Base-by-base conservation (phyloP, 2,888 invertebrate species). In the Leucozona laternaria region DNA sequence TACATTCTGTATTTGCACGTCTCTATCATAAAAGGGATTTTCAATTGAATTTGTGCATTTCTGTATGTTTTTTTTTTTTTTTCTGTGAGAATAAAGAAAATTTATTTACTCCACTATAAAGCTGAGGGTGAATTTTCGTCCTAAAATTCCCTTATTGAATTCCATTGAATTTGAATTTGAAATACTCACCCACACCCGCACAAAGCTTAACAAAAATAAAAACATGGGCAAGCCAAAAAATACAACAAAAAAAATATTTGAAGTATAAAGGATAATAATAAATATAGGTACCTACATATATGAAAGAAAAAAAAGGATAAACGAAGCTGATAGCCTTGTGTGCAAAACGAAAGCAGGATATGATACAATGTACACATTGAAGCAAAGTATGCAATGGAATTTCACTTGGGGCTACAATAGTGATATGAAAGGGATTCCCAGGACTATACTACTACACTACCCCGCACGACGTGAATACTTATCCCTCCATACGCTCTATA, bases 361-460 rank as follows among this genome's bases (percentile, higher is more conserved):
- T 70, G 73, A 73, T 60, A 70, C 66, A 83, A 83, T 73, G 34
- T 40, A 57, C 64, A 83, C 48, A 73, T 55, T 75, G 53, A 60
- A 57, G 75, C 37, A 50, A 62, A 75, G 64, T 57, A 75, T 83
- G 79, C 73, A 79, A 79, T 79, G 60, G 79, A 84, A 84, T 70
- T 75, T 79, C 70, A 75, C 83, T 79, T 57, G 75, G 43, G 50
- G 83, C 83, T 50, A 71, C 83, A 79, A 84, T 64, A 40, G 68
- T 37, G 75, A 57, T 79, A 70, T 73, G 45, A 75, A 79, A 75
- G 48, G 40, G 48, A 79, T 73, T 75, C 62, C 15, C 25, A 58
- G n/a, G 7, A 37, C 48, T 28, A 50, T 17, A 17, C 3, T 5
- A 28, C 25, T 25, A 66, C 25, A 60, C 43, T 37, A 31, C 10